Percentiles rank a stretch among this genome's conserved stretches.
phyloP scores from a whole-genome alignment of 1,140 invertebrate species.

The Palaemon carinicauda region DNA sequence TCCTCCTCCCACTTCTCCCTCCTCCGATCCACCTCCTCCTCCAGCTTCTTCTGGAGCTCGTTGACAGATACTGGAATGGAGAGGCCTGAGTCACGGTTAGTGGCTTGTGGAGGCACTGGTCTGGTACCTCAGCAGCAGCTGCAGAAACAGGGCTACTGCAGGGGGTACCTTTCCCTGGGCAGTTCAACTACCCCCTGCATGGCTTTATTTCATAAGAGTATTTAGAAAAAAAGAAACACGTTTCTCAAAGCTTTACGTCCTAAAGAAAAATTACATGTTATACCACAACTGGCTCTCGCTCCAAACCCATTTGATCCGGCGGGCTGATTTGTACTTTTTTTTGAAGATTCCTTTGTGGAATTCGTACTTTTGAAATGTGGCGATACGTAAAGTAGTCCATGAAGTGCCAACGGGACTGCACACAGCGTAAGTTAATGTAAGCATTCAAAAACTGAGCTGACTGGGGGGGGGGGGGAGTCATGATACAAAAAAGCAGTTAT shows the following conservation, averaged over 20 bases:
- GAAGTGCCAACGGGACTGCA: no score
- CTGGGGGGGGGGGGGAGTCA: no score
- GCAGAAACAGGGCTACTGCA: no score
- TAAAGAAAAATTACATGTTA: background rate
- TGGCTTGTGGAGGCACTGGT: slow-evolving; percentile 26
- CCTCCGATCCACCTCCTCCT: slow-evolving; percentile 59
- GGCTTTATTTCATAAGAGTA: slow-evolving; percentile 36
- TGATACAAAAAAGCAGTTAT: no score
- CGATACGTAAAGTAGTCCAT: no score
- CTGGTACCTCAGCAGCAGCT: slow-evolving; percentile 11
- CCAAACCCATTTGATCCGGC: no score
- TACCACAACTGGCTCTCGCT: no score
- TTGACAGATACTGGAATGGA: slow-evolving; percentile 60
- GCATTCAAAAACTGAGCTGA: no score
- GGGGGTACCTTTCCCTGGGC: slow-evolving; percentile 28
- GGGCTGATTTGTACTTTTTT: no score
- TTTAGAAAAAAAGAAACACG: background rate
- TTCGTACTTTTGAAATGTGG: no score
- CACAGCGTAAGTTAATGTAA: no score
- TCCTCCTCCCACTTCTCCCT: slow-evolving; percentile 58
- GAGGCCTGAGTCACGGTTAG: slow-evolving; percentile 58
- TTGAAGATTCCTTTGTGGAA: no score
- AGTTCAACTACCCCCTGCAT: slow-evolving; percentile 37
- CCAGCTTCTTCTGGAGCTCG: slow-evolving; percentile 59
- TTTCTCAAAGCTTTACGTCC: background rate